A percentile compares a stretch with the other conserved stretches of the same genome.
Conservation (phyloP, 2,113 vertebrate species). For the Procavia capensis region DNA sequence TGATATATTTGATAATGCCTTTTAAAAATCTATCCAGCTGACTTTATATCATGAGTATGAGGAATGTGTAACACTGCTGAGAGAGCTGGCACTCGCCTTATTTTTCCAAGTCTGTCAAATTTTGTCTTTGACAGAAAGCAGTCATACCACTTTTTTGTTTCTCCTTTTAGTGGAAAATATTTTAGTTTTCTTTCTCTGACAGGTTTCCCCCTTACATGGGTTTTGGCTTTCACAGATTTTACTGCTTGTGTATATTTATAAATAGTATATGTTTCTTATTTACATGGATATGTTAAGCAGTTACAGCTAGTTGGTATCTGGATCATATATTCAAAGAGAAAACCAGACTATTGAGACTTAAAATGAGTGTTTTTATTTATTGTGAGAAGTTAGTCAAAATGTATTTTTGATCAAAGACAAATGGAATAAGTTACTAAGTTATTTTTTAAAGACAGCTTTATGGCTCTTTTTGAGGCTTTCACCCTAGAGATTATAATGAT, state of each 20-base stretch:
- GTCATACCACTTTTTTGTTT: too few relatives aligned
- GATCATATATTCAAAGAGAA: background rate
- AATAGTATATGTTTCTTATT: too few relatives aligned
- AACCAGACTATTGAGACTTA: background rate
- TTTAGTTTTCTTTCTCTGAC: too few relatives aligned
- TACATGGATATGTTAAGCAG: background rate
- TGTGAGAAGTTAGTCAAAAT: conserved; percentile 20
- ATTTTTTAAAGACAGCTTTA: conserved; percentile 32
- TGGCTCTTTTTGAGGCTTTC: background rate
- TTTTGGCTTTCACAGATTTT: background rate
- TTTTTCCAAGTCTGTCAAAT: too few relatives aligned
- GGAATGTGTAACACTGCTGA: background rate
- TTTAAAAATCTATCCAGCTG: background rate
- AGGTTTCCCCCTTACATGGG: background rate
- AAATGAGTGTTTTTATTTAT: conserved; percentile 4
- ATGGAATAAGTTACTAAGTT: conserved; percentile 24
- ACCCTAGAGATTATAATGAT: background rate
- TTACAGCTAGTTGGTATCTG: background rate
- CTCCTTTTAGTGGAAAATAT: too few relatives aligned
- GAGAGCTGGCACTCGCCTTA: too few relatives aligned
- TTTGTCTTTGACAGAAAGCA: too few relatives aligned
- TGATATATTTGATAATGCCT: background rate
- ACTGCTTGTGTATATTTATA: too few relatives aligned
- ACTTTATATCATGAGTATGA: background rate
- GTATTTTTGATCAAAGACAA: conserved; percentile 43